phyloP scores from a whole-genome alignment of 2,113 vertebrate genomes.

The Arenaria interpres region DNA sequence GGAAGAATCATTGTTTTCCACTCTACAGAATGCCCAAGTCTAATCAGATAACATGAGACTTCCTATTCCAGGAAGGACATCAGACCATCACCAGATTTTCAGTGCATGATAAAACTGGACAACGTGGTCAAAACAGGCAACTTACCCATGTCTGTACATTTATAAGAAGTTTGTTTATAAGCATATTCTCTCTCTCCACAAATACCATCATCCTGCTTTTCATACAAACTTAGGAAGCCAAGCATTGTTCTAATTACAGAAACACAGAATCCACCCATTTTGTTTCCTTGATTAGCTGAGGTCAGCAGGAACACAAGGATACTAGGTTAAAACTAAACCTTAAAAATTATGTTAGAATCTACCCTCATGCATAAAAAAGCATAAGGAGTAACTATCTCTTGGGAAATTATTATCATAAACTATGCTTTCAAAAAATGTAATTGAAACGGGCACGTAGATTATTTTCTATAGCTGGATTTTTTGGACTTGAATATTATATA shows the following conservation, averaged over 20 bases:
- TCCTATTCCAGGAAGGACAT: not conserved
- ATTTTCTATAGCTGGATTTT: not conserved
- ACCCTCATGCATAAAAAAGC: not conserved
- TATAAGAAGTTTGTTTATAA: not conserved
- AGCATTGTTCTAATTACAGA: not conserved
- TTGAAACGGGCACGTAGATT: not conserved
- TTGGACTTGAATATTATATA: not conserved
- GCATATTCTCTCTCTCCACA: not conserved
- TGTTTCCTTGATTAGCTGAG: not conserved
- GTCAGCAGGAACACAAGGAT: not conserved
- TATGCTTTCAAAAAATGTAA: not conserved
- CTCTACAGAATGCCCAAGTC: not conserved
- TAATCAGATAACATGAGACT: slow-evolving; percentile 45
- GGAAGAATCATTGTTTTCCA: slow-evolving; percentile 18
- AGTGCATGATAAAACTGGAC: slow-evolving; percentile 9
- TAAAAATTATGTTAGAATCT: not conserved
- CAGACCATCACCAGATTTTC: slow-evolving; percentile 13
- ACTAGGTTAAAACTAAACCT: not conserved
- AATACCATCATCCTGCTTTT: not conserved
- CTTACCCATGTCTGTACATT: not conserved
- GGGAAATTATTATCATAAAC: not conserved
- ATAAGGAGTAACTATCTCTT: not conserved
- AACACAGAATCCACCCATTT: not conserved
- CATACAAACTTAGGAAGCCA: not conserved
- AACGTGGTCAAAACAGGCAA: not conserved